Conservation (phyloP, 2,113 vertebrate species). For the Sitta europaea region DNA sequence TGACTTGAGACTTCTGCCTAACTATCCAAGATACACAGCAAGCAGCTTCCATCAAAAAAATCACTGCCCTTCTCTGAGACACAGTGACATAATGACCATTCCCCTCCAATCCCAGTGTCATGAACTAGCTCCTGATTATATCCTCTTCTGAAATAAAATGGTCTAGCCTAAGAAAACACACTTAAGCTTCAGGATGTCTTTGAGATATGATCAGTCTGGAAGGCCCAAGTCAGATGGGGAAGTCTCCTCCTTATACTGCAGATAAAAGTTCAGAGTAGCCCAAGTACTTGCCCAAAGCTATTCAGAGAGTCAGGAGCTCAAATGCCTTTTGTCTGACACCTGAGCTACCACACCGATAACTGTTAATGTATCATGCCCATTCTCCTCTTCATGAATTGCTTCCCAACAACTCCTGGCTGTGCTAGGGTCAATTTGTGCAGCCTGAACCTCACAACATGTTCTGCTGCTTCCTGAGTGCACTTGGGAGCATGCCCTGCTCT, state of each 20-base stretch:
- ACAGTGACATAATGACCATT: not conserved
- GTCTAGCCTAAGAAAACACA: not conserved
- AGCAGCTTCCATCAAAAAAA: not conserved
- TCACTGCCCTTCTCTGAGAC: not conserved
- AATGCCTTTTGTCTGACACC: not conserved
- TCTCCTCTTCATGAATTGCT: not conserved
- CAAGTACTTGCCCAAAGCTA: not conserved
- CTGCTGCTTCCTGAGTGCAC: not conserved
- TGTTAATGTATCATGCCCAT: not conserved
- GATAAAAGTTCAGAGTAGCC: not conserved
- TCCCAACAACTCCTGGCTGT: not conserved
- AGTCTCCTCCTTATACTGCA: not conserved
- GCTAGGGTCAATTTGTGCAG: not conserved
- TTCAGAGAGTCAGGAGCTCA: not conserved
- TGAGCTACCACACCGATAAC: not conserved
- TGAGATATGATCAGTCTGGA: conserved; percentile 20
- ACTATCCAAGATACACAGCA: not conserved
- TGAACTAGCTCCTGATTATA: not conserved
- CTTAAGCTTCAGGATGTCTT: not conserved
- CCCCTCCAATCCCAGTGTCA: not conserved
- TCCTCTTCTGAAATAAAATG: not conserved
- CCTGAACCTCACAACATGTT: accelerated
- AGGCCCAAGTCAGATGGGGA: not conserved
- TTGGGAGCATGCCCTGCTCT: not conserved
- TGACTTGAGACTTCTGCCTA: not conserved